phyloP scores from a whole-genome alignment of 2,113 vertebrate species.

The Eira barbara region DNA sequence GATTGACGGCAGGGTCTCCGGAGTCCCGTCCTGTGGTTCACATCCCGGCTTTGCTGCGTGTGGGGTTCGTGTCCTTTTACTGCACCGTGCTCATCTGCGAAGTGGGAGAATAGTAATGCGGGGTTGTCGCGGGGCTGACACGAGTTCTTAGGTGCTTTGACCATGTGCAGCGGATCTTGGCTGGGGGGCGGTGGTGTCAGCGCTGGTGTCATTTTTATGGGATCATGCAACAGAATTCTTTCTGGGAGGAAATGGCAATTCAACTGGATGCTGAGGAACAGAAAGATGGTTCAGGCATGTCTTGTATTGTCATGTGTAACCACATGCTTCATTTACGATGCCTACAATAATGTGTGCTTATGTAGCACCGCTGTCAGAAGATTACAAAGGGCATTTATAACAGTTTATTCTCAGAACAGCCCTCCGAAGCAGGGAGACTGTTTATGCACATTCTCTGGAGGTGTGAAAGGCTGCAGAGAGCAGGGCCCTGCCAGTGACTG shows the following conservation, averaged over 20 bases:
- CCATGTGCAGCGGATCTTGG: background rate
- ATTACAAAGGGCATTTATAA: slow-evolving; percentile 44
- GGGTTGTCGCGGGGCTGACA: background rate
- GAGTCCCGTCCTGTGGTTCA: background rate
- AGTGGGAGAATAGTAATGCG: background rate
- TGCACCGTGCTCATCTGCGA: slow-evolving; percentile 1
- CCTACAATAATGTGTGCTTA: background rate
- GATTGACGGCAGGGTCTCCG: background rate
- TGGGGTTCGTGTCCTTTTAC: background rate
- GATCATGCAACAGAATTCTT: slow-evolving; percentile 21
- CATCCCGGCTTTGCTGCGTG: background rate
- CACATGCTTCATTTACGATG: slow-evolving; percentile 45
- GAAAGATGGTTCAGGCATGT: slow-evolving; percentile 46
- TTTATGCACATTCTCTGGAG: slow-evolving; percentile 1
- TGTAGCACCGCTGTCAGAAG: slow-evolving; percentile 25
- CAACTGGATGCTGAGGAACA: slow-evolving; percentile 24
- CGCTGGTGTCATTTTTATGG: background rate
- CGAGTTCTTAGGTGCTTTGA: background rate
- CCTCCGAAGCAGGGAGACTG: background rate
- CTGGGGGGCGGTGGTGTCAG: background rate
- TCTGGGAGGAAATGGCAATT: slow-evolving; percentile 37
- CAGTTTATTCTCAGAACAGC: slow-evolving; percentile 29
- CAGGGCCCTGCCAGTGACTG: background rate
- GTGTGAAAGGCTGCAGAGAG: slow-evolving; percentile 26
- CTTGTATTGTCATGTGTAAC: slow-evolving; percentile 34